Evolutionary conservation across 2,797 vertebrate species (phyloP), one percentile per base, ranked within the genome.

Genomic region (Scarus forsteni): DNA sequence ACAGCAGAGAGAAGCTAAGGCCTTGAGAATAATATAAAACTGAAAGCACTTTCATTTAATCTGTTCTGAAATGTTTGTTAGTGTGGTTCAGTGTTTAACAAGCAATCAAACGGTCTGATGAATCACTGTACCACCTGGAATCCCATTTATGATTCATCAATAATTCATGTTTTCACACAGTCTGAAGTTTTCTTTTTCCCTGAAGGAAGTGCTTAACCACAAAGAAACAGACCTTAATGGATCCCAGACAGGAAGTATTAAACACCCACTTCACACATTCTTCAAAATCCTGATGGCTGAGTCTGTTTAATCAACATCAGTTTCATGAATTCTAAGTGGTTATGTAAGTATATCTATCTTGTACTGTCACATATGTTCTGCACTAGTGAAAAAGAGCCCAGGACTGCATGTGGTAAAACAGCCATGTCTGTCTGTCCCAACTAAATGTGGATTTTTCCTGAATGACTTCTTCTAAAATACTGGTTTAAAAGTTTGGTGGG

Each of bases 271-370:
- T 14, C 60, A 3, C 38, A 14, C 5, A 58, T 13, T 39, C 58
- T 70, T 19, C 39, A 3, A 45, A 65, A 55, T 61, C 46, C 53
- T 64, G 50, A 70, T 18, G 60, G 55, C 67, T 50, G 39, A 46
- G 16, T 51, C n/a, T 59, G n/a, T 54, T 56, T 62, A 50, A 58
- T 14, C 8, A 2, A 46, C 61, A 10, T 39, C 45, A 27, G 27
- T 4, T 27, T 27, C 27, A 27, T 27, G 27, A 27, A 27, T 4
- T 4, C 27, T 27, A 27, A 2, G 4, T 27, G 27, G 27, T 27
- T 2, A 27, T 27, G 2, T 27, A n/a, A n/a, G 27, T 27, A 2
- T 4, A 27, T 27, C 27, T 27, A 4, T 27, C 27, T 27, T 27
- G 2, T 27, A 27, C 2, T 27, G 27, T 27, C 27, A 27, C 27